Base-by-base conservation (phyloP, 2,797 vertebrate genomes). In the Margarornis squamiger region DNA sequence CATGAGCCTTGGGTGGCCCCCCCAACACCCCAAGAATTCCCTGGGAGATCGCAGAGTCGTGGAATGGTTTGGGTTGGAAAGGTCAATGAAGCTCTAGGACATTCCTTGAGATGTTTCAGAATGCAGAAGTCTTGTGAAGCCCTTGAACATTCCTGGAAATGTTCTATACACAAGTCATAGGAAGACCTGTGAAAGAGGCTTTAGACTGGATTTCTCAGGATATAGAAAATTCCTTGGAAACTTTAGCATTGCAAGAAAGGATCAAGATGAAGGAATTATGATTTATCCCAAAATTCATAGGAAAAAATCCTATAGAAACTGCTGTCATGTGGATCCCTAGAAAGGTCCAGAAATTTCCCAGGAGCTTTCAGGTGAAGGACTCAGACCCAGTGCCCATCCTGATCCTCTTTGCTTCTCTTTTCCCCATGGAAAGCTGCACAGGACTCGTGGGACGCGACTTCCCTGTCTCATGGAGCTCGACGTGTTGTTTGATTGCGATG, bases 371-470 rank as follows among this genome's bases (percentile, higher is more conserved):
- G n/a, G 48, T 36, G 59, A 70, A 82, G 63, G 43, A 62, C 29
- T 36, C 12, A 6, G 38, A 16, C 0, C 0, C 0, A 0, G 23
- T 65, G 49, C 45, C 14, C 30, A 30, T 7, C 54, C 48, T 12
- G 12, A 23, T 11, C 46, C 41, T 81, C 43, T 38, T 36, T 15
- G 2, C 26, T 61, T 63, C 20, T 11, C 62, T 45, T 38, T 55
- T 32, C 66, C 45, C 17, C 38, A 15, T 29, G 27, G 71, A 15
- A 61, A 73, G 72, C 61, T 1, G 0, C 3, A 14, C 38, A 21
- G 85, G 20, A 9, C 24, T 6, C 1, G 0, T 27, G 54, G 54
- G 59, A 52, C 4, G 0, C 1, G 49, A 11, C 59, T 46, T 30
- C 41, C 63, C n/a, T 21, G 41, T 23, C 63, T 41, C 29, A 5